A percentile compares a stretch with the other conserved stretches of the same genome.
Conservation (phyloP, 1,140 invertebrate genomes). For the Semibalanus balanoides region DNA sequence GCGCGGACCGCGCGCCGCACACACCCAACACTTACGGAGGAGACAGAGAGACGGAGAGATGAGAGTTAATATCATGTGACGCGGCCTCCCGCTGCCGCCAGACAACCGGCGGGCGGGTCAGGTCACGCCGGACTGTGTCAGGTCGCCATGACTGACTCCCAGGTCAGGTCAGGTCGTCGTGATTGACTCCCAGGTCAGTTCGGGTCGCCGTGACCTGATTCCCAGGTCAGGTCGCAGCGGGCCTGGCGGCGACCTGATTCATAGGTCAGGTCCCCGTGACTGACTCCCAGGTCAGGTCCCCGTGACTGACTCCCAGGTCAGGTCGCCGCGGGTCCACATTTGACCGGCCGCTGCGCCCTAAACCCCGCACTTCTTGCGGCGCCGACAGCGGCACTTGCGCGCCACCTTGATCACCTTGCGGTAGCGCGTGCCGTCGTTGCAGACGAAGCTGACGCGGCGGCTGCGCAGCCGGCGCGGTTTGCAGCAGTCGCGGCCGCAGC, state of each 20-base stretch:
- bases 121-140: no score
- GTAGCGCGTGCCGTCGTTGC: slow-evolving; percentile 79
- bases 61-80: background rate
- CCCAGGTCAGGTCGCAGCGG: no score
- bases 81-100: no score
- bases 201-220: no score
- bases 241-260: no score
- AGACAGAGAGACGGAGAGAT: background rate
- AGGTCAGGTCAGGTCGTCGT: no score
- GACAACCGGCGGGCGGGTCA: no score
- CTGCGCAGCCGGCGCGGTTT: slow-evolving; percentile 74
- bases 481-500: slow-evolving; percentile 60
- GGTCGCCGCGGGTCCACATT: background rate
- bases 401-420: slow-evolving; percentile 91
- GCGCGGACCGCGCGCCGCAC: no score
- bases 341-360: background rate
- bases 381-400: slow-evolving; percentile 54
- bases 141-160: no score
- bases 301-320: background rate
- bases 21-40: background rate
- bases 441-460: slow-evolving; percentile 82
- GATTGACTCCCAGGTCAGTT: no score
- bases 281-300: no score
- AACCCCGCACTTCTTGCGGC: background rate
- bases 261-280: no score